Base-by-base conservation (phyloP, 2,797 vertebrate species). In the Epinephelus malabaricus region DNA sequence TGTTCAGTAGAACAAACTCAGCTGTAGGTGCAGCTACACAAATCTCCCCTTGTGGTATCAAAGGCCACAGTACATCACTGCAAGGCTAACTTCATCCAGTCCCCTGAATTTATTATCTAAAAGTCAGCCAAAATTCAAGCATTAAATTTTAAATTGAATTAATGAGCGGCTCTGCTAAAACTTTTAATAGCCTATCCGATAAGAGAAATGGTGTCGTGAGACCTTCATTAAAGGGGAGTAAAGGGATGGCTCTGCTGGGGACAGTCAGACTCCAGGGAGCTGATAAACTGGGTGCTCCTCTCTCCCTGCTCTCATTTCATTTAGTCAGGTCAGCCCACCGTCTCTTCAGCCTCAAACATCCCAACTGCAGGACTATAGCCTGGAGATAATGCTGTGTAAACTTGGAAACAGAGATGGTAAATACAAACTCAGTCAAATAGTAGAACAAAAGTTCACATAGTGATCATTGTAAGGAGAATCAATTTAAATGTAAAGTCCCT, bases 111-210 rank as follows among this genome's bases (percentile, higher is more conserved):
- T 34, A 78, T 76, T 27, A 68, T 64, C n/a, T n/a, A 27, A 69
- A 76, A 76, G 64, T 76, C 75, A 19, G 74, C 69, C 49, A 49
- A 85, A 87, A 84, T 78, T 69, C 64, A 63, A 55, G 76, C 79
- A 86, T 89, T 79, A 58, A 79, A 90, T 78, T 89, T 89, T 78
- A 78, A 89, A 84, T 73, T 80, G 62, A 83, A 87, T 86, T 86
- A 87, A 91, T 82, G 82, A 83, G 80, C 21, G 6, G 23, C 56
- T 69, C 43, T 67, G 61, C 38, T 67, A 79, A 88, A 87, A 86
- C 69, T 77, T 91, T 89, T 83, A 87, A 85, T 85, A 83, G 82
- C 54, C 85, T 66, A 55, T 72, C 46, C 47, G 81, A 90, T 86
- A 80, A 86, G 83, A 83, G 66, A 69, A 85, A 83, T 79, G 60